Conservation (phyloP, 2,888 invertebrate species). For the Halictus quadricinctus region DNA sequence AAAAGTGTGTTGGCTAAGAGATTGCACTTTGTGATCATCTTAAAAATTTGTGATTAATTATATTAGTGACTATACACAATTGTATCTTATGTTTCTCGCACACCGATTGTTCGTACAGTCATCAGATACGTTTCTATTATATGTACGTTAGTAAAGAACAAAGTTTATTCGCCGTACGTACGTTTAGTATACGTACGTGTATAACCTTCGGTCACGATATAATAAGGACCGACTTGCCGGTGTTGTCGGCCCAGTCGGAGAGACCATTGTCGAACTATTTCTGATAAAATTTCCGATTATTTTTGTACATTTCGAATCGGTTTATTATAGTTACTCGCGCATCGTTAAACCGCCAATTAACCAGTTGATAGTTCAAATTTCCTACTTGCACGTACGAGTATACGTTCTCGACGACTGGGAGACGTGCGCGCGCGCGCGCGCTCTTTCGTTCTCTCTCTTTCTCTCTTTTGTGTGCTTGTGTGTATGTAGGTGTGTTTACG, state of each 20-base stretch:
- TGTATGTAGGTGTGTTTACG: neutral
- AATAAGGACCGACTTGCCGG: slow-evolving; percentile 62
- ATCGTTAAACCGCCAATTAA: neutral
- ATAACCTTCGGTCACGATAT: slow-evolving; percentile 60
- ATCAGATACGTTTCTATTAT: slow-evolving; percentile 66
- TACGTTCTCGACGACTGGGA: neutral
- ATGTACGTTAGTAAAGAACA: slow-evolving; percentile 67
- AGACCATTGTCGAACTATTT: slow-evolving; percentile 17
- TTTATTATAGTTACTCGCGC: neutral
- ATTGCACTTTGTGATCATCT: slow-evolving; percentile 82
- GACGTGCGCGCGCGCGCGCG: neutral
- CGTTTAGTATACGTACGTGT: slow-evolving; percentile 26
- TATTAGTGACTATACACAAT: slow-evolving; percentile 71
- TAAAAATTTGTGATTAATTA: slow-evolving; percentile 79
- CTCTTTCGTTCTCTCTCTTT: neutral
- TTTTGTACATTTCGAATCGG: neutral
- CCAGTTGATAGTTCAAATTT: neutral
- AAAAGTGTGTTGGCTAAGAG: slow-evolving; percentile 81
- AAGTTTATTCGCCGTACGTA: slow-evolving; percentile 63
- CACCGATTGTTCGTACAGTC: slow-evolving; percentile 71
- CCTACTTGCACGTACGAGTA: neutral
- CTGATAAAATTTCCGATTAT: neutral
- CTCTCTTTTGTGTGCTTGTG: neutral
- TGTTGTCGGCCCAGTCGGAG: slow-evolving; percentile 33
- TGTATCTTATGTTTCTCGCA: slow-evolving; percentile 63